These are phyloP conservation scores for Chironomus riparius DNA, from an alignment of 2,888 invertebrate species.

Conservation along the genomic window DNA sequence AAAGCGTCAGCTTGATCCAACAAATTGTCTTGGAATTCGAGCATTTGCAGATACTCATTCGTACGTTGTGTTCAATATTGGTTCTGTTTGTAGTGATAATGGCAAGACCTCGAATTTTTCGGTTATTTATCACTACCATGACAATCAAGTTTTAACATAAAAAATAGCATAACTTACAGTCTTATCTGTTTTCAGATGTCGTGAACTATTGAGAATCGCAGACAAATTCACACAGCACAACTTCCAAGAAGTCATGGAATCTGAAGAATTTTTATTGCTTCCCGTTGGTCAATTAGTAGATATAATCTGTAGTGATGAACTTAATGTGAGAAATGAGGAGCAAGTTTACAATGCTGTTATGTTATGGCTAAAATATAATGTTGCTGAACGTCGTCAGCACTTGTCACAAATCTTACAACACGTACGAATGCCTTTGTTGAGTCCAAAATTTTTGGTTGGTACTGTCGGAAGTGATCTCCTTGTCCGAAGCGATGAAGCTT, in stretches of 20 bases:
- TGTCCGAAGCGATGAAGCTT: constrained; percentile 90
- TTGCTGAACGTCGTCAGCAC: constrained; percentile 82
- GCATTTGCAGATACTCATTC: constrained; percentile 99
- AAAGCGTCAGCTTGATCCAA: constrained; percentile 93
- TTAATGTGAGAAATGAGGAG: constrained; percentile 95
- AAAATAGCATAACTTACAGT: no score
- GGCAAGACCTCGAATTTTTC: no score
- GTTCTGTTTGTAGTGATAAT: no score
- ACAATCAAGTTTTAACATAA: no score
- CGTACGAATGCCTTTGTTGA: constrained; percentile 87
- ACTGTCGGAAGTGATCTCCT: constrained; percentile 94
- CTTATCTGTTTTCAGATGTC: constrained; percentile 46
- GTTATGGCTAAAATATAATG: constrained; percentile 97
- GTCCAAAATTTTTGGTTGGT: constrained; percentile 96
- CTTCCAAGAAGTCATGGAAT: constrained; percentile 97
- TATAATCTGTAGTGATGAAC: constrained; percentile 94
- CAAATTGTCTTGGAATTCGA: constrained; percentile 95
- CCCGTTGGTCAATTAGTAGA: constrained; percentile 94
- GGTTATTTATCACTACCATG: no score
- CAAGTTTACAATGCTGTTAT: constrained; percentile 97
- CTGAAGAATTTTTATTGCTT: constrained; percentile 92
- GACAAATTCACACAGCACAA: constrained; percentile 99
- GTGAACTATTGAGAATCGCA: constrained; percentile 88
- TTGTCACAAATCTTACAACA: constrained; percentile 91
- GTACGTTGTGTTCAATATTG: no score